Evolutionary conservation across 2,113 vertebrate genomes (phyloP), one percentile per base, ranked within the genome.

Genomic region (Collichthys lucidus): DNA sequence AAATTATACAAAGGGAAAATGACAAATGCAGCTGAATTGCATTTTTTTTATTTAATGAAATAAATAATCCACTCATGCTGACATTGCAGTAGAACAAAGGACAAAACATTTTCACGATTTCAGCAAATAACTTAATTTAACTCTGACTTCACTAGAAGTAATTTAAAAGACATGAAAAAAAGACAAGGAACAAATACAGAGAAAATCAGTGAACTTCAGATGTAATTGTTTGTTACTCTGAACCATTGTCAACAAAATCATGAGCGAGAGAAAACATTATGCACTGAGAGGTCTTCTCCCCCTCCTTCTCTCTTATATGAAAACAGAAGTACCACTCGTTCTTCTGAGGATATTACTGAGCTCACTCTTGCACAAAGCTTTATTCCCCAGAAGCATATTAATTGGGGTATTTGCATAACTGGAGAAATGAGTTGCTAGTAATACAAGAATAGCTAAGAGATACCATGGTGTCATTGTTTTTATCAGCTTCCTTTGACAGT

Each of bases 341-440:
- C 77, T 69, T 79, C 56, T 70, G 64, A 79, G 14, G 49, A 73
- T 40, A 10, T 78, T 70, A 49, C 57, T 56, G 67, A 75, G 74
- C 74, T 81, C 64, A 65, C 52, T 80, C 76, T 66, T 80, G 57
- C 56, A 55, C 62, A 76, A 62, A 83, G 79, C 49, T 42, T 61
- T 55, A 62, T 74, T 84, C 78, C 66, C 3, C 86, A 70, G 29
- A 86, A 79, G 79, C 70, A 86, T 80, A 78, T 87, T 89, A 87
- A 91, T 80, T 87, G 63, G 77, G 50, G 26, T 26, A 89, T 89
- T 91, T 91, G 81, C 88, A 91, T 90, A 85, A 64, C 77, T 71
- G 56, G 17, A 69, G 62, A 79, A 78, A 84, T 79, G 8, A 78
- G 60, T 77, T 79, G 69, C 88, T 10, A 55, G 86, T 74, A 0